Percentiles rank a stretch among this genome's conserved stretches.
phyloP scores from a whole-genome alignment of 2,797 vertebrate genomes.

The Argya squamiceps region DNA sequence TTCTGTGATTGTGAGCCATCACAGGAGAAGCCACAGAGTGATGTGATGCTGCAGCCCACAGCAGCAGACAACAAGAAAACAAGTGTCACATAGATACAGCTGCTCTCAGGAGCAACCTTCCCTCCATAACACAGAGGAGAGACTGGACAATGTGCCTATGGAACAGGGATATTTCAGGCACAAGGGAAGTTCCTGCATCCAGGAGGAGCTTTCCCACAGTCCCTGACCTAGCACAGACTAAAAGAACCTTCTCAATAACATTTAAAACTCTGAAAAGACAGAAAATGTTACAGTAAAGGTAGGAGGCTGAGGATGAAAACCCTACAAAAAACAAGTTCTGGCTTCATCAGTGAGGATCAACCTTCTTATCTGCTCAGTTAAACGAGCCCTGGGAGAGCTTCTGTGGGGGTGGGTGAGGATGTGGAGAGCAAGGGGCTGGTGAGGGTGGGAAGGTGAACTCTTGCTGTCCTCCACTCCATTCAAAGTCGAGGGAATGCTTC shows the following conservation, averaged over 20 bases:
- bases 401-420: neutral
- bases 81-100: accelerated
- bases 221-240: neutral
- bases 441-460: neutral
- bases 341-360: neutral
- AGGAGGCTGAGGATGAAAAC: neutral
- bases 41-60: neutral
- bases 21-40: neutral
- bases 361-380: neutral
- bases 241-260: neutral
- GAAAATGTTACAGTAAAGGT: neutral
- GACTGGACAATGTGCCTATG: accelerated
- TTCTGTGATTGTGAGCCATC: neutral
- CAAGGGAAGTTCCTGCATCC: neutral
- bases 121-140: accelerated
- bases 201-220: neutral
- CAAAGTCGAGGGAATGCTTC: neutral
- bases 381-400: neutral
- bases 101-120: neutral
- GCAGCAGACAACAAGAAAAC: neutral
- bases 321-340: neutral
- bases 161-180: neutral
- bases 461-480: neutral
- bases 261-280: neutral
- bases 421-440: neutral